Conservation (phyloP, 92 coral and sea anemone genomes). For the Nematostella vectensis region DNA sequence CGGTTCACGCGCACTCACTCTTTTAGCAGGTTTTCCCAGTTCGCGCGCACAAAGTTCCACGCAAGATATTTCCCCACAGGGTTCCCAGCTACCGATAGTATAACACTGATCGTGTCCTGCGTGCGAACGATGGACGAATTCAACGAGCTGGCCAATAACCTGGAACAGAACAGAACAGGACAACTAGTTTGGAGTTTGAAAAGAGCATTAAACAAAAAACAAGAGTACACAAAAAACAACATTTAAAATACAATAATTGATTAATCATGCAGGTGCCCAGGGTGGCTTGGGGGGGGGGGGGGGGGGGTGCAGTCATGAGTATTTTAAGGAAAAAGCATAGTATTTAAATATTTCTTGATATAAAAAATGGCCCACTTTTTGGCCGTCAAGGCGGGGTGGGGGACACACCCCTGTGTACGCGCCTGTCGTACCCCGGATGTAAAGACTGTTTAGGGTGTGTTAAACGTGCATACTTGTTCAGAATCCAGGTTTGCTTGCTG, state of each 20-base stretch:
- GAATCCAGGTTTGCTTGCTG: conserved; percentile 76
- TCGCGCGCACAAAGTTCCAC: conserved; percentile 84
- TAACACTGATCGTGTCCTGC: conserved; percentile 80
- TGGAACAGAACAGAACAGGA: too few relatives aligned
- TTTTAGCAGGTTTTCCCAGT: conserved; percentile 66
- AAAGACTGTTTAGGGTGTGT: too few relatives aligned
- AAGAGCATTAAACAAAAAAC: not conserved
- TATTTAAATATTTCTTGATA: too few relatives aligned
- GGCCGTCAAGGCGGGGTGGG: too few relatives aligned
- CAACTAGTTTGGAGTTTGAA: not conserved
- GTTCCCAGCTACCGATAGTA: conserved; percentile 62
- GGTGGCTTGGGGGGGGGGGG: too few relatives aligned
- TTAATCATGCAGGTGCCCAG: too few relatives aligned
- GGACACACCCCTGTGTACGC: too few relatives aligned
- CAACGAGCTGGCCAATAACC: conserved; percentile 63
- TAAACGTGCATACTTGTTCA: conserved; percentile 73
- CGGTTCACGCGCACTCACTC: conserved; percentile 64
- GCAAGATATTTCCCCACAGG: conserved; percentile 81
- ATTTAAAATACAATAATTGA: too few relatives aligned
- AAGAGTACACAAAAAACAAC: not conserved
- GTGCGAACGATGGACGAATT: conserved; percentile 70
- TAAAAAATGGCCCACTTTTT: too few relatives aligned
- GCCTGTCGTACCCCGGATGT: too few relatives aligned
- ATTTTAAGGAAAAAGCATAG: too few relatives aligned
- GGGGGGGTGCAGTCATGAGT: too few relatives aligned